Evolutionary conservation across 2,888 invertebrate genomes (phyloP), one percentile per base, ranked within the genome.

Genomic region (Synergus umbraculus): DNA sequence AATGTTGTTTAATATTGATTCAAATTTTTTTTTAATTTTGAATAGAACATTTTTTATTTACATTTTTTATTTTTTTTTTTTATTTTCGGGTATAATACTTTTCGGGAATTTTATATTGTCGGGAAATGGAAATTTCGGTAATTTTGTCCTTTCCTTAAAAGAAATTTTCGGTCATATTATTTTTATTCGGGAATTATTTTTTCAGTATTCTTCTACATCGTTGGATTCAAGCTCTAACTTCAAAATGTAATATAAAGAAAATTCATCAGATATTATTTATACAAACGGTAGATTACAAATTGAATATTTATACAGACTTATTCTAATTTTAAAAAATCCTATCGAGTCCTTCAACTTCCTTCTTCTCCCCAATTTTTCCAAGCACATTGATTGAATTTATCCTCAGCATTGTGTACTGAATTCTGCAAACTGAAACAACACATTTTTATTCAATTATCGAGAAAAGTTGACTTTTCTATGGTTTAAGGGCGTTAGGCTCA

Each of bases 331-430:
- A 92, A 87, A 88, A 91, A 84, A 91, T 81, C 86, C 87, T 90
- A 77, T 92, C 90, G 73, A 92, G 86, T 80, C 92, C 93, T 88
- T 93, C 92, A 9, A 92, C 86, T 81, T 92, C 92, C 76, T 90
- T 90, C 41, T 92, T 91, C 84, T 94, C 93, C 87, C 94, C 93
- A 63, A 96, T 93, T 85, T 93, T 93, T 85, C 93, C 93, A 15
- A 91, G 92, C 79, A 96, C 93, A 86, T 94, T 94, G 81, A 97
- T 95, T 1, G 94, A 93, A 90, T 97, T 97, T 78, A 97, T 97
- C 88, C 97, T 94, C 76, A 97, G 90, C 93, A 95, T 95, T 4
- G 97, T 96, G 87, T 95, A 95, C 60, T 95, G 95, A 3, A 94
- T 93, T 87, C 96, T 94, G 86, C 94, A 94, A 91, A 94, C 94